phyloP scores from a whole-genome alignment of 2,797 vertebrate genomes.

The Enteromius thamalakanensis region DNA sequence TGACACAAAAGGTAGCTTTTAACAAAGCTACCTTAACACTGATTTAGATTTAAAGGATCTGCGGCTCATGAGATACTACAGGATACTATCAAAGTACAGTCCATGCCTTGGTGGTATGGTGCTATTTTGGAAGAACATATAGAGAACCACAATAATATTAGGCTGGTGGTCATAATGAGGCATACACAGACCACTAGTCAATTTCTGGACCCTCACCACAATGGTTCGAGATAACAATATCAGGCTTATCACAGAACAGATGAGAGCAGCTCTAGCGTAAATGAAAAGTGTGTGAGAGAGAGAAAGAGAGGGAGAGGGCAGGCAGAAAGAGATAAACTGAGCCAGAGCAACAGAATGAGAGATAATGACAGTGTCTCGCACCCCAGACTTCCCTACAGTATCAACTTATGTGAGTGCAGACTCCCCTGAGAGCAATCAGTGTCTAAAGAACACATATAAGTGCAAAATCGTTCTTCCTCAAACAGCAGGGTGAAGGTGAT shows the following conservation, averaged over 20 bases:
- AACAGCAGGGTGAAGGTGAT: slow-evolving; percentile 43
- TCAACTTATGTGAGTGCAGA: slow-evolving; percentile 26
- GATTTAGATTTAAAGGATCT: neutral
- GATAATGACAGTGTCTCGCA: slow-evolving; percentile 40
- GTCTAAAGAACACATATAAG: slow-evolving; percentile 47
- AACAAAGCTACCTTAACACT: neutral
- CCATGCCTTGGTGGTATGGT: neutral
- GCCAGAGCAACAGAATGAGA: slow-evolving; percentile 28
- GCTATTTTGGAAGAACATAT: neutral
- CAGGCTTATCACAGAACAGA: slow-evolving; percentile 33
- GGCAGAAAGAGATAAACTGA: slow-evolving; percentile 26
- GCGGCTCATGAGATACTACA: neutral
- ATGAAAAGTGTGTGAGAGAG: neutral
- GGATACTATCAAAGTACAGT: neutral
- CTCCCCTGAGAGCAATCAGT: slow-evolving; percentile 53
- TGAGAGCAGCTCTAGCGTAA: slow-evolving; percentile 4
- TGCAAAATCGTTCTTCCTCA: slow-evolving; percentile 48
- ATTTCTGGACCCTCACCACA: slow-evolving; percentile 10
- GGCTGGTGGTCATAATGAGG: neutral
- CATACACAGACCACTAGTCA: neutral
- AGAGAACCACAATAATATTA: neutral
- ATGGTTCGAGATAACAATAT: slow-evolving; percentile 26
- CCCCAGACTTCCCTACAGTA: slow-evolving; percentile 34
- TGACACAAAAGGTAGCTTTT: too few species aligned
- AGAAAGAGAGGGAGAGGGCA: neutral